Base-by-base conservation (phyloP, 2,797 vertebrate genomes). In the Chromis chromis region DNA sequence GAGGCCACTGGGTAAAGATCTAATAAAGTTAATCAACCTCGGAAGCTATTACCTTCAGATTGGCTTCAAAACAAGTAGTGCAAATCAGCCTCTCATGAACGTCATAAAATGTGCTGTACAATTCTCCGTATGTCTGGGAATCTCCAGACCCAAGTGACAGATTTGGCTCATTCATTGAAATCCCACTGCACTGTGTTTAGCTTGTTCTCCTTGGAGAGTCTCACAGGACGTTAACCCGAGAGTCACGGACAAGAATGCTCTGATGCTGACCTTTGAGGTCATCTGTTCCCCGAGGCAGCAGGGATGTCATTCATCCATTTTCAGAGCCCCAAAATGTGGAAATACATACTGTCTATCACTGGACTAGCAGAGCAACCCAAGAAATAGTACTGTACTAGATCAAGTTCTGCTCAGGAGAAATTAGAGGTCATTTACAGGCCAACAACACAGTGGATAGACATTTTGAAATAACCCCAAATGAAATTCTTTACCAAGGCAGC, bases 21-120 rank as follows among this genome's bases (percentile, higher is more conserved):
- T 70, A 88, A 88, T 86, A 80, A 86, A 82, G 69, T 78, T 79
- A 82, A 84, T 85, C 79, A 83, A 81, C 68, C 80, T 46, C 14
- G 64, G 56, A 81, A 28, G 70, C 74, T 42, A 80, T 84, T 86
- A 85, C 76, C 70, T 75, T 81, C 61, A 76, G 63, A 76, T 24
- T 46, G 31, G 67, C 61, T 83, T 74, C 50, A 74, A 65, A 88
- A 79, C 79, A 79, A 42, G 59, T 68, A 24, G 44, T 21, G 53
- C 28, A 77, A 65, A 74, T 72, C 49, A 67, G 50, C 36, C 8
- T 57, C 21, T 68, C 4, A 44, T 44, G 56, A 67, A 74, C 19
- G 13, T 25, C 64, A 48, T 55, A 52, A 65, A 65, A 68, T 22
- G 40, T 28, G 24, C 21, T 49, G 17, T 60, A 57, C 9, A 42